Base-by-base conservation (phyloP, 2,888 invertebrate species). In the Pachymerium ferrugineum region DNA sequence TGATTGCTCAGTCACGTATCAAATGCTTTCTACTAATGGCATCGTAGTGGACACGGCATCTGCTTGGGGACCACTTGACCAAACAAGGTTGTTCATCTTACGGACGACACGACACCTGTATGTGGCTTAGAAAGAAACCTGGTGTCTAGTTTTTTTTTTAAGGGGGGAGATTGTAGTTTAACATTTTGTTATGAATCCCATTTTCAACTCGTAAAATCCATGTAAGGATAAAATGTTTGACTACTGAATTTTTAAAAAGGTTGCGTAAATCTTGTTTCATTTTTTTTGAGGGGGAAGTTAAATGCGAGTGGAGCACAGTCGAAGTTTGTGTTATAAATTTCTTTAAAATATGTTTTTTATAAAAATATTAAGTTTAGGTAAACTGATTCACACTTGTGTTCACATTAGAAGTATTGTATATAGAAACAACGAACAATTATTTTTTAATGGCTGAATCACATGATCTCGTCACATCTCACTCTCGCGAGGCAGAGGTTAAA, bases 1-100 rank as follows among this genome's bases (percentile, higher is more conserved):
- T 54, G 47, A 54, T 54, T 54, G 47, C 47, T 54, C 47, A 54
- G 47, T 54, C 47, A 54, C 47, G 47, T 54, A 54, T 54, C 47
- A 54, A 54, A 54, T 54, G 47, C 47, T 54, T 54, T 54, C 47
- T 54, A 22, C 47, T 54, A 54, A 54, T 54, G 47, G 47, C 47
- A 22, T 54, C 47, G 47, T 54, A 54, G 47, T 54, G 47, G 47
- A 54, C 47, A 54, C 47, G 47, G 47, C 47, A 54, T 54, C 47
- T 54, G 47, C 47, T 54, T 54, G 19, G 47, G 47, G 47, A 54
- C 47, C 47, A 54, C 47, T 54, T 54, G 47, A 54, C 47, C 47
- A 54, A 54, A 54, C 47, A 54, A 54, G 47, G 47, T 54, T 54
- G 47, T 54, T 22, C 47, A 54, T 54, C 47, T 54, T 54, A 8